Evolutionary conservation across 2,797 vertebrate species (phyloP).

Genomic region (Gymnoscopelus braueri): DNA sequence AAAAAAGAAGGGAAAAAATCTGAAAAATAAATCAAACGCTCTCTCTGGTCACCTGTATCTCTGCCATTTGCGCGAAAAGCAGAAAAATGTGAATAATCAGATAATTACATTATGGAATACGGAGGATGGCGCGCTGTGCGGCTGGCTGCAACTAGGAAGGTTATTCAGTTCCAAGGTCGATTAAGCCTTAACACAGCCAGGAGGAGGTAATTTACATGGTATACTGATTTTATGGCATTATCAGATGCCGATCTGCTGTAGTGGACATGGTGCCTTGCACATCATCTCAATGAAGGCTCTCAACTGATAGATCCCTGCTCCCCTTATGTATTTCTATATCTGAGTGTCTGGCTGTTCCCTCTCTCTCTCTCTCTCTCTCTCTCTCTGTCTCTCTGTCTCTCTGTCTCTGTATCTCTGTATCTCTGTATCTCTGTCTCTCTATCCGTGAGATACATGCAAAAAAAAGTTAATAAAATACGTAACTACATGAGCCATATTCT

Average conservation of each 20-base stretch:
- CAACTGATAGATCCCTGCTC: neutral
- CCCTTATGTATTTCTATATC: neutral
- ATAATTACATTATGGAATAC: conserved; percentile 43
- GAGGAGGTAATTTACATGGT: conserved; percentile 50
- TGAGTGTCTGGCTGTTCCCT: conserved; percentile 7
- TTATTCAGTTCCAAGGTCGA: conserved; percentile 53
- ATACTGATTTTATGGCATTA: conserved; percentile 47
- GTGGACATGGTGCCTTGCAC: conserved; percentile 37
- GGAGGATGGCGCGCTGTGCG: conserved; percentile 24
- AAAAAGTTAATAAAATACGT: neutral
- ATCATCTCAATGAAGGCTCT: conserved; percentile 34
- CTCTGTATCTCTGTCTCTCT: neutral
- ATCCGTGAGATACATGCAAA: neutral
- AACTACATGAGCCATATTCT: too few relatives aligned
- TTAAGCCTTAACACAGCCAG: conserved; percentile 45
- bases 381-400: neutral
- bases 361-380: neutral
- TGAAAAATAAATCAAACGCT: conserved; percentile 42
- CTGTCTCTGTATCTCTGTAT: neutral
- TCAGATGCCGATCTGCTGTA: conserved; percentile 42
- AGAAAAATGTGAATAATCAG: conserved; percentile 51
- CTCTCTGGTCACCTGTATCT: conserved; percentile 38
- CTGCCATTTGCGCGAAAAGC: conserved; percentile 26
- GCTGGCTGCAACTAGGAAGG: conserved; percentile 20
- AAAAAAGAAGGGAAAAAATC: neutral